Percentiles rank a stretch among this genome's conserved stretches.
Conservation (phyloP, 2,888 invertebrate species). For the Eledone cirrhosa region DNA sequence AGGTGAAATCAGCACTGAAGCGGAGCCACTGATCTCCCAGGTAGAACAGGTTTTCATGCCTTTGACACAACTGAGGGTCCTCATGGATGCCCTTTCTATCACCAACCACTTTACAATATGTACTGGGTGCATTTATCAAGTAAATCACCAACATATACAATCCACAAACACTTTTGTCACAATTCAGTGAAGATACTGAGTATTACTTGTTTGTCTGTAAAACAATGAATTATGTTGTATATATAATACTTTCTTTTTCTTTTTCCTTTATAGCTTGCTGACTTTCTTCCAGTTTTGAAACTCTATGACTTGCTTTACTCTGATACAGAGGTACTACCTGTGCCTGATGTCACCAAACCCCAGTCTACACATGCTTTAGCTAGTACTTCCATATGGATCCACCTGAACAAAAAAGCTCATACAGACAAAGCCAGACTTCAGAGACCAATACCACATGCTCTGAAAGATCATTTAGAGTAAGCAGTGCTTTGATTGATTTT, state of each 20-base stretch:
- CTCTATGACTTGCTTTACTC: conserved; percentile 92
- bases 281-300: conserved; percentile 88
- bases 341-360: conserved; percentile 88
- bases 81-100: no score
- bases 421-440: conserved; percentile 81
- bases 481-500: conserved; percentile 31
- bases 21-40: no score
- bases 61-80: no score
- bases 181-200: no score
- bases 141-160: no score
- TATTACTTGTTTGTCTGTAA: background rate
- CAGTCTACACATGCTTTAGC: conserved; percentile 91
- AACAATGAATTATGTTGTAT: background rate
- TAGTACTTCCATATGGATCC: conserved; percentile 95
- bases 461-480: conserved; percentile 85
- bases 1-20: no score
- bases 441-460: conserved; percentile 80
- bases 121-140: no score
- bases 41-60: no score
- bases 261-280: conserved; percentile 73
- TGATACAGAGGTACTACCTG: conserved; percentile 85
- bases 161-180: no score
- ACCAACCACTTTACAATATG: no score
- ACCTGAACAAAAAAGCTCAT: conserved; percentile 88
- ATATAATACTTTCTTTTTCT: background rate